These are phyloP conservation scores for Lepus townsendii DNA, from an alignment of 2,797 vertebrate genomes.

Conservation along the genomic window DNA sequence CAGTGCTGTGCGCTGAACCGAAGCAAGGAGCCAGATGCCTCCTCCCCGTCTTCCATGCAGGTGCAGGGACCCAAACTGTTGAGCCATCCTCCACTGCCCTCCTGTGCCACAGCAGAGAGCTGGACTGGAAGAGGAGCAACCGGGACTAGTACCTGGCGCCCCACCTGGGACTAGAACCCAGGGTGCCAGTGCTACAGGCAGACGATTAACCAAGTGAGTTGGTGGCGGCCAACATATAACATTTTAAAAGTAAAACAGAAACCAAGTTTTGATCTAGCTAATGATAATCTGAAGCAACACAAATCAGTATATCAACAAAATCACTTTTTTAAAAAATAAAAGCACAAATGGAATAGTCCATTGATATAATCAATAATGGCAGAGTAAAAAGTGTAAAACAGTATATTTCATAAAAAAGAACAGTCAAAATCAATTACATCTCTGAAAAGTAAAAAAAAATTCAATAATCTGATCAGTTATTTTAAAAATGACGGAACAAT, in stretches of 20 bases:
- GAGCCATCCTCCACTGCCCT: too few relatives aligned
- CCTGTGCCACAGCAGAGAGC: too few relatives aligned
- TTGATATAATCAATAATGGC: background rate
- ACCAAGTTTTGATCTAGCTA: background rate
- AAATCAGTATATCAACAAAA: background rate
- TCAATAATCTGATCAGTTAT: background rate
- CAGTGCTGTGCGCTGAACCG: rapidly evolving
- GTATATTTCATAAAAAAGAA: background rate
- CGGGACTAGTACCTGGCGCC: too few relatives aligned
- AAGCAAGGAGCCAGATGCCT: too few relatives aligned
- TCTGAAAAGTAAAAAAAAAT: slow-evolving; percentile 31
- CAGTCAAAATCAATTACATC: background rate
- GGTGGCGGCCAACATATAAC: too few relatives aligned
- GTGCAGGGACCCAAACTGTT: too few relatives aligned
- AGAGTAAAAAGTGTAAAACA: background rate
- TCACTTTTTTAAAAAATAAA: slow-evolving; percentile 5
- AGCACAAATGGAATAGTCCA: background rate
- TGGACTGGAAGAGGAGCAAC: too few relatives aligned
- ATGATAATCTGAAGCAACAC: background rate
- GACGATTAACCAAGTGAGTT: too few relatives aligned
- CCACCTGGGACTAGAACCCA: too few relatives aligned
- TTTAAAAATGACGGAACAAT: background rate
- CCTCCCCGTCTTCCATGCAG: too few relatives aligned
- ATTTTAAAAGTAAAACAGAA: slow-evolving; percentile 24
- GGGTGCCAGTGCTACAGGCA: too few relatives aligned